phyloP scores from a whole-genome alignment of 2,888 invertebrate species.

The Thumatha senex region DNA sequence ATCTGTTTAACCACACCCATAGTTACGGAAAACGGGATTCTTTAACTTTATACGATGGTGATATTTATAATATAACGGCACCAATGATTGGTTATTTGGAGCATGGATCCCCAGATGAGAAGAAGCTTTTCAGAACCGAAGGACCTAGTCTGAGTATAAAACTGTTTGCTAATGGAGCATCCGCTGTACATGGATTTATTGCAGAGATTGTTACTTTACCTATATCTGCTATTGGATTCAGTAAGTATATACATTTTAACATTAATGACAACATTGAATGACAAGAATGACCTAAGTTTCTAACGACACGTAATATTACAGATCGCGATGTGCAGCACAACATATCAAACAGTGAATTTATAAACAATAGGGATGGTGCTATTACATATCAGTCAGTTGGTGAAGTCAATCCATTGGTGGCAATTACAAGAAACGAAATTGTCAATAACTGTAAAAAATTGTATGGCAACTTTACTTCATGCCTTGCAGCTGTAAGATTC shows the following conservation, averaged over 20 bases:
- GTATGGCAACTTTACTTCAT: conserved; percentile 97
- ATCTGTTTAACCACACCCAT: conserved; percentile 94
- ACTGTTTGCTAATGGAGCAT: conserved; percentile 97
- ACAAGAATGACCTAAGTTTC: not conserved
- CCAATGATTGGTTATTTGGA: conserved; percentile 88
- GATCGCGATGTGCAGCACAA: conserved; percentile 96
- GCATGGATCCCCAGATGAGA: conserved; percentile 87
- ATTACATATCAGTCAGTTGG: conserved; percentile 95
- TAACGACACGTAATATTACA: conserved; percentile 54
- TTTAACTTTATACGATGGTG: conserved; percentile 95
- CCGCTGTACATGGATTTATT: conserved; percentile 96
- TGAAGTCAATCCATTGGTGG: conserved; percentile 96
- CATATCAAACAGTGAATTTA: conserved; percentile 91
- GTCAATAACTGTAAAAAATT: conserved; percentile 93
- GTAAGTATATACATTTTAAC: conserved; percentile 81
- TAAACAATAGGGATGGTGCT: conserved; percentile 93
- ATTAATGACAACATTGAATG: not conserved
- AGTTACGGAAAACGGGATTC: conserved; percentile 92
- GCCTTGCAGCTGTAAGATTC: conserved; percentile 91
- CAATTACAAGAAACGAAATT: conserved; percentile 94
- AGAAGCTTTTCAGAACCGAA: conserved; percentile 89
- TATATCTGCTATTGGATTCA: conserved; percentile 94
- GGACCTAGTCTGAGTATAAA: conserved; percentile 94
- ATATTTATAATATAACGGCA: conserved; percentile 93
- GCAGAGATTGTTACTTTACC: conserved; percentile 98